A percentile compares a stretch with the other conserved stretches of the same genome.
phyloP scores from a whole-genome alignment of 2,797 vertebrate species.

The Pantherophis alleghaniensis region DNA sequence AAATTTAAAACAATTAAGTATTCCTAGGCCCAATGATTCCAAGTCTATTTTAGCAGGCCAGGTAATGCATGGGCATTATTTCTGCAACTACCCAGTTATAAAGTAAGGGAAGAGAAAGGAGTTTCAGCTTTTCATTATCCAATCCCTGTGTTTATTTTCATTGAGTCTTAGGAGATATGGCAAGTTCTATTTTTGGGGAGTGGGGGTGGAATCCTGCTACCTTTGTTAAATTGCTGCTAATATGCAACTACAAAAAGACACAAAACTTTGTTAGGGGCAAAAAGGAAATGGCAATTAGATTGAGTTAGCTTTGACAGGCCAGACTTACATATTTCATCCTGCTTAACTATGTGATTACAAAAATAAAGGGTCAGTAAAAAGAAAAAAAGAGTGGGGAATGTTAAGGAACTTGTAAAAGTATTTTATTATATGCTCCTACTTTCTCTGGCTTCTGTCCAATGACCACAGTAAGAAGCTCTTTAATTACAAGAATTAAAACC shows the following conservation, averaged over 20 bases:
- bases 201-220: too few relatives aligned
- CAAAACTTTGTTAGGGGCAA: neutral
- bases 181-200: neutral
- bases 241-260: neutral
- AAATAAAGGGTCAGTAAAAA: conserved; percentile 1
- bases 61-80: neutral
- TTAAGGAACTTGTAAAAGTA: neutral
- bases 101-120: neutral
- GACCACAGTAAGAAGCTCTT: conserved; percentile 21
- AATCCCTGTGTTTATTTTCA: neutral
- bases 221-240: neutral
- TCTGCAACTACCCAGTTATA: neutral
- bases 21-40: neutral
- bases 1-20: neutral
- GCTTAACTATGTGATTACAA: neutral
- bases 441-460: conserved; percentile 27
- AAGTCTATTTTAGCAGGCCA: neutral
- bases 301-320: neutral
- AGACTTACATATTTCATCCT: neutral
- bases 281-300: neutral
- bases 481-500: conserved; percentile 37
- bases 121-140: neutral
- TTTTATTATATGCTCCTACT: conserved; percentile 3
- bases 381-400: neutral
- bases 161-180: neutral